Base-by-base conservation (phyloP, 2,888 invertebrate genomes). In the Drosophila niveifrons region DNA sequence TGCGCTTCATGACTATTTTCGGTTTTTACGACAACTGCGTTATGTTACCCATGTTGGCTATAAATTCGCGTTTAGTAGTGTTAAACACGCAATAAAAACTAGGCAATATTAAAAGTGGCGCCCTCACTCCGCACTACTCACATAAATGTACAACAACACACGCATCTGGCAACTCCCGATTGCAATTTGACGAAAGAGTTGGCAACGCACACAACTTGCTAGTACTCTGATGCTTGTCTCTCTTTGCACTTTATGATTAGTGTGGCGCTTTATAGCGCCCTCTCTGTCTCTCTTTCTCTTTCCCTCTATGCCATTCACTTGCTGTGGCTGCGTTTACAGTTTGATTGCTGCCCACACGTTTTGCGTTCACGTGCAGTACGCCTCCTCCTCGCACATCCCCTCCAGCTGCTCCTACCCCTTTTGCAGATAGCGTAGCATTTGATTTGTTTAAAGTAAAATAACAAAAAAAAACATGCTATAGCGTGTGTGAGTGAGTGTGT, bases 41-140 rank as follows among this genome's bases (percentile, higher is more conserved):
- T 88, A 88, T 85, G 88, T 75, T 80, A 72, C 87, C 81, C 85
- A 77, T 80, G 85, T 83, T 78, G 83, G 86, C 80, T 72, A 88
- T 83, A 79, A 88, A 80, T 63, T 81, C 70, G 81, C 75, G 62
- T 89, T 88, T 83, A 88, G 81, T 89, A 79, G 83, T 84, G 79
- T 82, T 89, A 86, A 79, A 84, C 82, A 86, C 76, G 89, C 82
- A 71, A 89, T 88, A 82, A 85, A 85, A 77, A 55, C 65, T 62
- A 66, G 63, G 71, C 76, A 75, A 75, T 72, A 79, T 75, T 76
- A 31, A 72, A 72, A 79, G 53, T 69, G 77, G 78, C 69, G 64
- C 72, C 65, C 72, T 64, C 66, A 53, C 59, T 79, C 66, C 15
- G 17, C 52, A 23, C n/a, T 9, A 41, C 23, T 46, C 29, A 62